phyloP scores from a whole-genome alignment of 2,888 invertebrate genomes.

The Limnephilus rhombicus region DNA sequence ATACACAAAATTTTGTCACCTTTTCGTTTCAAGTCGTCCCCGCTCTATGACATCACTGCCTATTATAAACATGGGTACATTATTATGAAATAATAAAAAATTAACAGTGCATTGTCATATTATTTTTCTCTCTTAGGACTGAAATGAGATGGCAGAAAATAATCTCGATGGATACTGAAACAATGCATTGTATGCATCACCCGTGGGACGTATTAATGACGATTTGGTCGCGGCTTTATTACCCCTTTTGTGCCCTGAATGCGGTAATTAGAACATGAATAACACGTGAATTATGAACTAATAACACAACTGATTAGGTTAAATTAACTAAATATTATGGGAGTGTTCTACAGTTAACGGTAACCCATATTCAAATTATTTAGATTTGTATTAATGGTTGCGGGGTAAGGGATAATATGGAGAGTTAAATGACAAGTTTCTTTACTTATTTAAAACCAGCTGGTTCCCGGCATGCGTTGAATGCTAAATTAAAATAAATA shows the following conservation, averaged over 20 bases:
- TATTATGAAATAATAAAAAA: neutral
- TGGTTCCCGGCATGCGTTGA: no score
- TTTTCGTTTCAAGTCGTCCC: no score
- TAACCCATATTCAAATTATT: no score
- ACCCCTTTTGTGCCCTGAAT: neutral
- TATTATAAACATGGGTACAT: no score
- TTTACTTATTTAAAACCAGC: no score
- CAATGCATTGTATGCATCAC: slow-evolving; percentile 3
- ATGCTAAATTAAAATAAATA: no score
- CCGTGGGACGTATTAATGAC: neutral
- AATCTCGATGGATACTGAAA: neutral
- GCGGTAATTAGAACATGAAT: neutral
- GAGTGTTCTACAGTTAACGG: neutral
- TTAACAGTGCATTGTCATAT: neutral
- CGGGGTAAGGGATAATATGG: no score
- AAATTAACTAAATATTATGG: neutral
- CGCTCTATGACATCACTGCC: no score
- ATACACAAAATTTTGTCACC: no score
- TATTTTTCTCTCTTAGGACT: neutral
- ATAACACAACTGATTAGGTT: neutral
- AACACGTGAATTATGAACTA: neutral
- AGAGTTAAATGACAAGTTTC: no score
- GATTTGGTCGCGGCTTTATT: neutral
- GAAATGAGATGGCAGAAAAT: neutral
- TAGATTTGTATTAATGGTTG: no score